Percentiles rank a stretch among this genome's conserved stretches.
phyloP scores from a whole-genome alignment of 2,113 vertebrate species.

The Scortum barcoo region DNA sequence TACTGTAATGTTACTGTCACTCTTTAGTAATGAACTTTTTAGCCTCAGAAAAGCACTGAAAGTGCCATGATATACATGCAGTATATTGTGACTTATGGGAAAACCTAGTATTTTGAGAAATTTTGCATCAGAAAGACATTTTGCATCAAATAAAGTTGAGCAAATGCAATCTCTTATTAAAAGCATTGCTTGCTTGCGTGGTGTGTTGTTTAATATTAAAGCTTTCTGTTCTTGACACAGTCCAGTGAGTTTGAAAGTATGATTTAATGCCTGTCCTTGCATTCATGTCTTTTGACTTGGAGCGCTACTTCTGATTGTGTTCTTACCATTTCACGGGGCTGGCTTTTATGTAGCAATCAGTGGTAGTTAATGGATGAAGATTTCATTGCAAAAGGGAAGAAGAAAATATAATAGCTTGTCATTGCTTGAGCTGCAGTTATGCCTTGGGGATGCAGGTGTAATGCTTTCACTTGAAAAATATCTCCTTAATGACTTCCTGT shows the following conservation, averaged over 20 bases:
- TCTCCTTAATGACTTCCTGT: slow-evolving; percentile 84
- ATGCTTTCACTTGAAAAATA: slow-evolving; percentile 84
- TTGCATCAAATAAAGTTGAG: not conserved
- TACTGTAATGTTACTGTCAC: not conserved
- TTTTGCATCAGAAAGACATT: not conserved
- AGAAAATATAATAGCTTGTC: slow-evolving; percentile 29
- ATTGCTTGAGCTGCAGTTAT: slow-evolving; percentile 21
- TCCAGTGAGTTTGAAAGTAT: not conserved
- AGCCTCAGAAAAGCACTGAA: not conserved
- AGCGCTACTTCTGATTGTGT: slow-evolving; percentile 32
- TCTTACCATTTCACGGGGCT: slow-evolving; percentile 18
- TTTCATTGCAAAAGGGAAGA: slow-evolving; percentile 33
- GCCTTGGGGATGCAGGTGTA: slow-evolving; percentile 84
- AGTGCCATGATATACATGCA: not conserved
- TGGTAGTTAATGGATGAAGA: slow-evolving; percentile 29
- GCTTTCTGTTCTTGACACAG: slow-evolving; percentile 6
- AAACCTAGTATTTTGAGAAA: not conserved
- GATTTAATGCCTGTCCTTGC: not conserved
- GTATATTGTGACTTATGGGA: not conserved
- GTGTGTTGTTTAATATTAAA: not conserved
- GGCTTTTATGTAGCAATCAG: slow-evolving; percentile 40
- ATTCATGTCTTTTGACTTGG: slow-evolving; percentile 21
- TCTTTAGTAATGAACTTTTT: not conserved
- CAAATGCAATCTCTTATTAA: not conserved
- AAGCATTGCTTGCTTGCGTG: not conserved